These are phyloP conservation scores for Anas platyrhynchos DNA, from an alignment of 2,113 vertebrate species.

Conservation along the genomic window DNA sequence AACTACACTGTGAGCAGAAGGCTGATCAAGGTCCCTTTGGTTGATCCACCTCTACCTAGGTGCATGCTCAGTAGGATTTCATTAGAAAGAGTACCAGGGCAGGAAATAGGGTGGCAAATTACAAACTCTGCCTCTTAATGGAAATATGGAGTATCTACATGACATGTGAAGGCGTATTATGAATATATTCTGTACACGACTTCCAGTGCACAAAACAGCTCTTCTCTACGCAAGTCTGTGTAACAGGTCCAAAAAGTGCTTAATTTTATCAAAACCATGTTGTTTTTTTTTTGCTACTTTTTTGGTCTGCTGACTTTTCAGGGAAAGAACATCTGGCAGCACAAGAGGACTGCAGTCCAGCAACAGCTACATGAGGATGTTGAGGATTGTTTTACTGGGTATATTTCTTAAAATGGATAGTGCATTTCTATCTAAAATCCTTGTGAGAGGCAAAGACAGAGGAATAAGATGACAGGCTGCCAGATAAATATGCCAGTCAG, in stretches of 20 bases:
- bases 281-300: background rate
- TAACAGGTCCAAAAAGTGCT: background rate
- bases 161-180: fast-evolving
- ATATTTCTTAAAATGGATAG: background rate
- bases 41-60: fast-evolving
- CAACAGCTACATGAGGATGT: fast-evolving
- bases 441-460: background rate
- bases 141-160: background rate
- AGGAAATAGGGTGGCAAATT: background rate
- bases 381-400: background rate
- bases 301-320: background rate
- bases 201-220: fast-evolving
- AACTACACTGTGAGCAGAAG: fast-evolving
- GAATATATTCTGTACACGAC: background rate
- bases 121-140: background rate
- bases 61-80: background rate
- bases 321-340: background rate
- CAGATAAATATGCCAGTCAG: background rate
- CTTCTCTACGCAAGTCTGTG: background rate
- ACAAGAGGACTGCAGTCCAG: background rate
- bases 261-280: background rate
- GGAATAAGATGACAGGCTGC: background rate
- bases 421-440: background rate
- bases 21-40: background rate
- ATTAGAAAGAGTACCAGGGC: background rate